Percentiles rank a stretch among this genome's conserved stretches.
Conservation (phyloP, 2,113 vertebrate species). For the human region DNA sequence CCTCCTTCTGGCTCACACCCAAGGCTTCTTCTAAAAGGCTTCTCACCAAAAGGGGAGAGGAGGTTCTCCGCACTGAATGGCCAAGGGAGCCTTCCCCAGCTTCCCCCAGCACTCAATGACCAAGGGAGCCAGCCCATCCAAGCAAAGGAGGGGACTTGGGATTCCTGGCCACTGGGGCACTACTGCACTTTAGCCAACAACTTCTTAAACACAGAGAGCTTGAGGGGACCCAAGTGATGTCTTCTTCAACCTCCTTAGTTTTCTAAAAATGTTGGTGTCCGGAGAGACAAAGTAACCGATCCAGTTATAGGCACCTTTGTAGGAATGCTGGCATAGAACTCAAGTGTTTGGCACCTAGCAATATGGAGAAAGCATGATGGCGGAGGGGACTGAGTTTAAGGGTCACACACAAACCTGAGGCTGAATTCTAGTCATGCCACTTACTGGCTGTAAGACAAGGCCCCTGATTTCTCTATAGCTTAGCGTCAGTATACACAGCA, state of each 20-base stretch:
- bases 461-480: background rate
- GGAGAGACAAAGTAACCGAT: background rate
- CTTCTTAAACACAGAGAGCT: background rate
- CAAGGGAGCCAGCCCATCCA: background rate
- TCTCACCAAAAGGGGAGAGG: background rate
- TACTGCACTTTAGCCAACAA: background rate
- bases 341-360: background rate
- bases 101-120: background rate
- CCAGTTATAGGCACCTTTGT: background rate
- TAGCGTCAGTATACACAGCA: background rate
- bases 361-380: background rate
- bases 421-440: background rate
- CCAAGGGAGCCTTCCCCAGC: background rate
- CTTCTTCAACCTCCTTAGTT: background rate
- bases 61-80: background rate
- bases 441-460: background rate
- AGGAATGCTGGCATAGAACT: accelerated
- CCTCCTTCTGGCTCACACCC: background rate
- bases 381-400: background rate
- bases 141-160: background rate
- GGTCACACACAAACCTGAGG: background rate
- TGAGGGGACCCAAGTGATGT: background rate
- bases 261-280: background rate
- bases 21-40: background rate
- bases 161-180: background rate